Conservation (phyloP, 2,888 invertebrate genomes). For the Caenorhabditis uteleia region DNA sequence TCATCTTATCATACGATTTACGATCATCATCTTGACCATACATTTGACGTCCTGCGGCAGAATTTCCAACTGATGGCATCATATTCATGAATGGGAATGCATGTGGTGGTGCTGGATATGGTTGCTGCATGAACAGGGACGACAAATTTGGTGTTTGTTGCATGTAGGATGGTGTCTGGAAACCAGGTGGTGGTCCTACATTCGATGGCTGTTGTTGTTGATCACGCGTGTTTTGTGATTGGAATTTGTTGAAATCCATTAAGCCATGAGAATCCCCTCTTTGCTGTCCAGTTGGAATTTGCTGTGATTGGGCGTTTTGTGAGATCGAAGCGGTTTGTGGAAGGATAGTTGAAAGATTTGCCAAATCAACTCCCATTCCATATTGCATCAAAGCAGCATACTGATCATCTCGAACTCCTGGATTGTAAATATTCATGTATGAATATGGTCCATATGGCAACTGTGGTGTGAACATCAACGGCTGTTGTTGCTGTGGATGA, state of each 20-base stretch:
- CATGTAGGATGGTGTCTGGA: slow-evolving; percentile 41
- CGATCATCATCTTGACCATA: slow-evolving; percentile 44
- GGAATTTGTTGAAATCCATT: slow-evolving; percentile 47
- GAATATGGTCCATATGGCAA: slow-evolving; percentile 34
- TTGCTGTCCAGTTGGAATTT: slow-evolving; percentile 35
- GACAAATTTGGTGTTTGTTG: slow-evolving; percentile 41
- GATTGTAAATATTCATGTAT: slow-evolving; percentile 52
- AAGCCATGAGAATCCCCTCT: slow-evolving; percentile 37
- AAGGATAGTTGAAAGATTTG: slow-evolving; percentile 36
- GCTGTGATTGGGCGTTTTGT: slow-evolving; percentile 23
- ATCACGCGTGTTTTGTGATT: slow-evolving; percentile 37
- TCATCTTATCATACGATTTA: slow-evolving; percentile 45
- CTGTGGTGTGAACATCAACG: slow-evolving; percentile 38
- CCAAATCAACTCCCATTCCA: slow-evolving; percentile 49
- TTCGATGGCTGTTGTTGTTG: slow-evolving; percentile 40
- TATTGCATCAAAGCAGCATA: slow-evolving; percentile 51
- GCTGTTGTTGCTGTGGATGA: slow-evolving; percentile 40
- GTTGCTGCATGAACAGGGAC: slow-evolving; percentile 48
- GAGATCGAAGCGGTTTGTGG: slow-evolving; percentile 31
- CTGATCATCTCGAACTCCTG: slow-evolving; percentile 47
- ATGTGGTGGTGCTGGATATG: slow-evolving; percentile 23
- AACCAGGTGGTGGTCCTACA: slow-evolving; percentile 57
- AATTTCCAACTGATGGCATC: slow-evolving; percentile 45
- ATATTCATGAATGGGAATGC: slow-evolving; percentile 38
- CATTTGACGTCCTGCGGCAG: slow-evolving; percentile 40